A percentile compares a stretch with the other conserved stretches of the same genome.
Conservation (phyloP, 2,113 vertebrate species). For the Heterotilapia buettikoferi region DNA sequence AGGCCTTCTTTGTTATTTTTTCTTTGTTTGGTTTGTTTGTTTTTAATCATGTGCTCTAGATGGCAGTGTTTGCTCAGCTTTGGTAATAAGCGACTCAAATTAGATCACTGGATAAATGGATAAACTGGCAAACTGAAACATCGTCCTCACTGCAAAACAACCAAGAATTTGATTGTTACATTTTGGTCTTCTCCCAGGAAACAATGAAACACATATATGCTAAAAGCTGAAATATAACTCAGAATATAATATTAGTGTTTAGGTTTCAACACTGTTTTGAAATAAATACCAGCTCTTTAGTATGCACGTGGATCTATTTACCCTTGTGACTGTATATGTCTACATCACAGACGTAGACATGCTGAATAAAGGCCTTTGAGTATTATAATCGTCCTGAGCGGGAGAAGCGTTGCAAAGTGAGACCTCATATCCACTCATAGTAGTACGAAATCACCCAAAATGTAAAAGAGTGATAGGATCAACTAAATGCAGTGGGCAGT, state of each 20-base stretch:
- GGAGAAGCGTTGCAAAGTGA: neutral
- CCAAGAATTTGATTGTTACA: neutral
- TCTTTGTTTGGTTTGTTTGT: neutral
- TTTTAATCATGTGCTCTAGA: neutral
- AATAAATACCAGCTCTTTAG: neutral
- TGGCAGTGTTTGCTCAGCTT: neutral
- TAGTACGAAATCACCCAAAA: neutral
- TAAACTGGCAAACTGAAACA: neutral
- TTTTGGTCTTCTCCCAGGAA: neutral
- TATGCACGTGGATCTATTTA: neutral
- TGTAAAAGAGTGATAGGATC: neutral
- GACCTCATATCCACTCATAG: fast-evolving
- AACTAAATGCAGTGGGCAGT: neutral
- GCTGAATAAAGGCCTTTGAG: neutral
- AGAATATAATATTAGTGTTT: neutral
- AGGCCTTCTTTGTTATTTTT: neutral
- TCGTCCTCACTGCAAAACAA: fast-evolving
- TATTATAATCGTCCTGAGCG: neutral
- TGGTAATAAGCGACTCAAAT: neutral
- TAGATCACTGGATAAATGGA: neutral
- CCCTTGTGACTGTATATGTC: neutral
- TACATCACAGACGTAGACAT: neutral
- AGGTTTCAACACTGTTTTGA: neutral
- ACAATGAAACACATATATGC: neutral
- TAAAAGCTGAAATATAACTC: neutral